Conservation (phyloP, 2,113 vertebrate genomes). For the Triplophysa rosa region DNA sequence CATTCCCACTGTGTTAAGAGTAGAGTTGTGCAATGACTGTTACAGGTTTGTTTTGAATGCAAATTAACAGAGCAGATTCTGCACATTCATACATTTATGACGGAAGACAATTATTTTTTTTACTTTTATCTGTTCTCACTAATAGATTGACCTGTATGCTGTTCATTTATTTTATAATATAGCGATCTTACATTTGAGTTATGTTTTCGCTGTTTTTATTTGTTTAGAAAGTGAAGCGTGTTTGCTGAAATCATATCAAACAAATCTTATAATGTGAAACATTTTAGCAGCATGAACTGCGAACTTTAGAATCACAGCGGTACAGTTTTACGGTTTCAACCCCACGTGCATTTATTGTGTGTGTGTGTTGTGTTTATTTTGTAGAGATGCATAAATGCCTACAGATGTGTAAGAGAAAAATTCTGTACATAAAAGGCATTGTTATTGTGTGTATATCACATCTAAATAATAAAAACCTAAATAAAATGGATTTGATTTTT, state of each 20-base stretch:
- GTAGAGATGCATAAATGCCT: not conserved
- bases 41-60: not conserved
- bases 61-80: constrained; percentile 7
- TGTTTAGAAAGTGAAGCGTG: not conserved
- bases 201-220: not conserved
- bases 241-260: not conserved
- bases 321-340: not conserved
- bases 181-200: not conserved
- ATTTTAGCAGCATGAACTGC: not conserved
- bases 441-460: not conserved
- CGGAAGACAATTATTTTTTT: not conserved
- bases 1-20: not conserved
- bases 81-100: constrained; percentile 6
- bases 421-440: constrained; percentile 21
- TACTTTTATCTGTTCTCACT: constrained; percentile 1
- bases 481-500: not conserved
- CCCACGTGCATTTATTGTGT: not conserved
- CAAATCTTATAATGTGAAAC: constrained; percentile 30
- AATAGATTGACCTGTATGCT: constrained; percentile 1
- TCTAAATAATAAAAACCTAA: not conserved
- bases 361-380: not conserved
- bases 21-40: not conserved
- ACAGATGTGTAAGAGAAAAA: not conserved
- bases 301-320: not conserved
- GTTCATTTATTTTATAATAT: constrained; percentile 10